Evolutionary conservation across 2,113 vertebrate genomes (phyloP).

Genomic region (Siniperca knerii): DNA sequence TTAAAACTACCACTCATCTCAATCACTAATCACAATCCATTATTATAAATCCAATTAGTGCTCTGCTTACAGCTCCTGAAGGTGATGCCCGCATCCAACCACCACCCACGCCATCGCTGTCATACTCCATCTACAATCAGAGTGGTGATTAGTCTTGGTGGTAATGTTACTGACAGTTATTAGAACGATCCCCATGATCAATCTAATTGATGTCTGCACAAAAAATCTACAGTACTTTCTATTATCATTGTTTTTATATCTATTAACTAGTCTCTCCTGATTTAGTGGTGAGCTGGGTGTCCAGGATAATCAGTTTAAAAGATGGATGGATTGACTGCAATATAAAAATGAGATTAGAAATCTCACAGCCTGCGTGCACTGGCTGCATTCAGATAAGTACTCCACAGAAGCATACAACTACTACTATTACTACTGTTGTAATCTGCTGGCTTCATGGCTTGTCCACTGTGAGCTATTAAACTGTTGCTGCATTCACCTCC

Average conservation of each 20-base stretch:
- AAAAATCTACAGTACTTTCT: not conserved
- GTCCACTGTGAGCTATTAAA: conserved; percentile 68
- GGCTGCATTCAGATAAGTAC: not conserved
- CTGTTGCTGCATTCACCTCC: conserved; percentile 64
- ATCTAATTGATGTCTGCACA: conserved; percentile 18
- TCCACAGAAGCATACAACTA: conserved; percentile 14
- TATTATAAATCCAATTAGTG: conserved; percentile 29
- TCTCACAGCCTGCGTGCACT: not conserved
- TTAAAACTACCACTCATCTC: not conserved
- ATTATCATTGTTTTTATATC: not conserved
- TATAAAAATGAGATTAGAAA: conserved; percentile 17
- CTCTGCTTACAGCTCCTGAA: conserved; percentile 9
- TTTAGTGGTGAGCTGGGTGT: not conserved
- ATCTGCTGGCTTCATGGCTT: conserved; percentile 62
- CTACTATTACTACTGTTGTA: conserved; percentile 27
- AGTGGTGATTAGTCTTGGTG: conserved; percentile 33
- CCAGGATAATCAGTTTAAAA: not conserved
- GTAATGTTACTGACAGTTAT: conserved; percentile 44
- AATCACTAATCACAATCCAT: conserved; percentile 6
- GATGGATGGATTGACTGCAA: not conserved
- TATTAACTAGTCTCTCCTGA: not conserved
- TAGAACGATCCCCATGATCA: conserved; percentile 21
- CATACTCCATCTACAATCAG: conserved; percentile 13
- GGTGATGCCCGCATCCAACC: not conserved
- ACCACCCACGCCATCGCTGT: not conserved